Evolutionary conservation across 2,888 invertebrate genomes (phyloP).

Genomic region (Xestia ashworthii): DNA sequence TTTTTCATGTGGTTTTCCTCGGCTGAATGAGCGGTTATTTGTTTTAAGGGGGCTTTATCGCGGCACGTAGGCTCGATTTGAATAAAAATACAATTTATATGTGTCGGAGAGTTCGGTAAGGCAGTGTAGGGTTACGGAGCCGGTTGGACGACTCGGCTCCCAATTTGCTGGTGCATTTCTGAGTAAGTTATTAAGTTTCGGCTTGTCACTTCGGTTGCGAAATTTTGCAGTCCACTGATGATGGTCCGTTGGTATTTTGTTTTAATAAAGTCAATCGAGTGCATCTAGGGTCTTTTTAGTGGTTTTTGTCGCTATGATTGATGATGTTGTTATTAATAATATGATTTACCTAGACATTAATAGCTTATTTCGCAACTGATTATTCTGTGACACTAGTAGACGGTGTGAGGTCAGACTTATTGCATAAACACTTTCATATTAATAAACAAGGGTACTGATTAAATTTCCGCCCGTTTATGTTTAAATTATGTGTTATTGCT

Average conservation of each 20-base stretch:
- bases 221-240: constrained; percentile 86
- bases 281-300: constrained; percentile 67
- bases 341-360: constrained; percentile 60
- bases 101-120: constrained; percentile 87
- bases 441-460: constrained; percentile 53
- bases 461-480: constrained; percentile 50
- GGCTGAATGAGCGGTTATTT: constrained; percentile 84
- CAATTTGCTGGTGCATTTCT: constrained; percentile 90
- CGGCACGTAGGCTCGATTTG: constrained; percentile 89
- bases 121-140: constrained; percentile 88
- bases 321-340: constrained; percentile 59
- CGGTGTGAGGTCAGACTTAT: constrained; percentile 50
- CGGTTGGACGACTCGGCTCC: constrained; percentile 86
- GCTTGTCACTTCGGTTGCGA: constrained; percentile 89
- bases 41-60: constrained; percentile 89
- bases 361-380: constrained; percentile 61
- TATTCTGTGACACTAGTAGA: constrained; percentile 46
- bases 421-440: constrained; percentile 58
- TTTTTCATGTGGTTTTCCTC: constrained; percentile 70
- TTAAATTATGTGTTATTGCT: constrained; percentile 56
- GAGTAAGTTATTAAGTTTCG: constrained; percentile 91
- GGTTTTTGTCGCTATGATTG: constrained; percentile 61
- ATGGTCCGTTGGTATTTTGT: constrained; percentile 67
- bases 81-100: constrained; percentile 91
- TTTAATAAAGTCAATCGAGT: constrained; percentile 68